Percentiles rank a stretch among this genome's conserved stretches.
phyloP scores from a whole-genome alignment of 2,113 vertebrate species.

The Muntiacus reevesi region DNA sequence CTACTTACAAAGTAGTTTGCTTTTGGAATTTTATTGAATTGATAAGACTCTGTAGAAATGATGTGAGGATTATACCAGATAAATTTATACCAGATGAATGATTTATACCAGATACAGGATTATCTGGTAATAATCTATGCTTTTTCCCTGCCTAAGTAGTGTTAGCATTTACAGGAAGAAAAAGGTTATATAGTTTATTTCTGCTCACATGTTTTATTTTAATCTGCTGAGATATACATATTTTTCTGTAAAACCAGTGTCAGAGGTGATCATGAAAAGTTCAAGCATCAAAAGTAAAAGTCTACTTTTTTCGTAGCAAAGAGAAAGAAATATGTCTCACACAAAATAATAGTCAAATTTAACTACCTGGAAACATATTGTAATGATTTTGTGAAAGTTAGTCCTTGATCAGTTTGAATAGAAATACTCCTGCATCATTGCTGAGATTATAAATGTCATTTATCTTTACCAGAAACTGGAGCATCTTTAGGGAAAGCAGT shows the following conservation, averaged over 20 bases:
- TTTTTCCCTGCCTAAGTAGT: not conserved
- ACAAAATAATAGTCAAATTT: slow-evolving; percentile 35
- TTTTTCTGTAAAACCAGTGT: not conserved
- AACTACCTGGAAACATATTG: not conserved
- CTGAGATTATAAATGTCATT: not conserved
- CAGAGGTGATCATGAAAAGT: not conserved
- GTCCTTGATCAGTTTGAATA: not conserved
- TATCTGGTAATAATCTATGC: not conserved
- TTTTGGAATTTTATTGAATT: not conserved
- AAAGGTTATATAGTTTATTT: slow-evolving; percentile 15
- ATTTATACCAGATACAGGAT: not conserved
- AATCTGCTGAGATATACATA: not conserved
- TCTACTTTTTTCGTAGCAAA: slow-evolving; percentile 15
- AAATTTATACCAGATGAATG: not conserved
- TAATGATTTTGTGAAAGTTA: slow-evolving; percentile 11
- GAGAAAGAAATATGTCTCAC: not conserved
- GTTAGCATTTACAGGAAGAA: slow-evolving; percentile 18
- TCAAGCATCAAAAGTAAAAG: slow-evolving; percentile 11
- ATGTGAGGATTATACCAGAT: not conserved
- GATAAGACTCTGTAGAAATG: not conserved
- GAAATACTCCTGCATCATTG: not conserved
- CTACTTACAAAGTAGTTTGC: not conserved
- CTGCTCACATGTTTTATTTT: not conserved
- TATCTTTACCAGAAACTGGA: not conserved
- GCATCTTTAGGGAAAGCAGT: not conserved